Evolutionary conservation across 2,113 vertebrate genomes (phyloP).

Genomic region (Brienomyrus brachyistius): DNA sequence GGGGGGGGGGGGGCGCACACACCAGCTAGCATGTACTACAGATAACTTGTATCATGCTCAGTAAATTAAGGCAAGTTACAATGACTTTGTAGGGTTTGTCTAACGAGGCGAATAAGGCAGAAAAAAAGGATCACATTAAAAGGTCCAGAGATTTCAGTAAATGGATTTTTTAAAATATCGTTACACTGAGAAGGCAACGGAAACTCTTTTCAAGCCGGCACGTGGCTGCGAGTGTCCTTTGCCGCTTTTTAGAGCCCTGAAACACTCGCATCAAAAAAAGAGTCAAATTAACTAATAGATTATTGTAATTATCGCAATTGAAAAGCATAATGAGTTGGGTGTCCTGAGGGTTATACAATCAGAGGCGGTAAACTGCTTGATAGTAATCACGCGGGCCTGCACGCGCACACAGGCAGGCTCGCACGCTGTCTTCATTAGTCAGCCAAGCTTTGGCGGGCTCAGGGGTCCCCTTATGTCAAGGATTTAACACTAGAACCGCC

Average conservation of each 20-base stretch:
- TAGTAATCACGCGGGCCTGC: neutral
- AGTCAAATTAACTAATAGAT: slow-evolving; percentile 7
- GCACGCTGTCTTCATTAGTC: neutral
- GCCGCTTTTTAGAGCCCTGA: neutral
- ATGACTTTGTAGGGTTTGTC: neutral
- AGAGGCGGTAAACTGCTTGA: neutral
- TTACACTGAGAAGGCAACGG: neutral
- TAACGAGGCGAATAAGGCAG: neutral
- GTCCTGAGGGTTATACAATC: slow-evolving; percentile 6
- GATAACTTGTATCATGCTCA: neutral
- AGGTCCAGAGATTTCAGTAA: neutral
- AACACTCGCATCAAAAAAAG: neutral
- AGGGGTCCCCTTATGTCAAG: neutral
- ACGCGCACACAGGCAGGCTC: neutral
- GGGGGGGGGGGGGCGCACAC: neutral
- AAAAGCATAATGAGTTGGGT: neutral
- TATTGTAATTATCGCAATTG: slow-evolving; percentile 4
- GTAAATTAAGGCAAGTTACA: neutral
- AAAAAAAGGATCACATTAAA: neutral
- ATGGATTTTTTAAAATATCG: neutral
- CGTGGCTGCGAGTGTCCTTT: neutral
- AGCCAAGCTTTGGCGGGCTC: neutral
- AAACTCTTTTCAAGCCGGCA: neutral
- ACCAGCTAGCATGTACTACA: neutral
- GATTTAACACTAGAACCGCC: neutral